Evolutionary conservation across 2,113 vertebrate species (phyloP), one percentile per base, ranked within the genome.

Genomic region (Telmatochromis sp.): DNA sequence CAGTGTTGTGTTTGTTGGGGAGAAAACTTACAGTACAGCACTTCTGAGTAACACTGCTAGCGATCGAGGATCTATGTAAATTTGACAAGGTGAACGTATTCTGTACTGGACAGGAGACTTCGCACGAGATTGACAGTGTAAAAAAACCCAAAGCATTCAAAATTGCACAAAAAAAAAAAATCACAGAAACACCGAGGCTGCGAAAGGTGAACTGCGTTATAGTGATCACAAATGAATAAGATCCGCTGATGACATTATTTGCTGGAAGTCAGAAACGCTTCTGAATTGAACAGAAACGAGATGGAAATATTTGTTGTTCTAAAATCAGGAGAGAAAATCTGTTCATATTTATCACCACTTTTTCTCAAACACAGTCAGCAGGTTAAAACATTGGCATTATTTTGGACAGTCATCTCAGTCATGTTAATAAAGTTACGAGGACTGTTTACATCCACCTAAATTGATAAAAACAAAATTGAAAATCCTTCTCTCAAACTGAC

Each of bases 101-200:
- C 57, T 33, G 5, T 19, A 33, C 57, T 17, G 57, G 57, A 60
- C 28, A 60, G 57, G 57, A 33, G 57, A 60, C 57, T 31, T 60
- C 1, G 2, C 28, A 60, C 5, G 8, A 31, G 26, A 60, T 33
- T 58, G 55, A 58, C 55, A 31, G 9, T 60, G 15, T 33, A 60
- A 57, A 57, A 60, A 33, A 31, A 0, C 1, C 14, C 28, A 60
- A 60, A 60, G 2, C 58, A 33, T 63, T 33, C 15, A 63, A 33
- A 63, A 63, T 63, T 63, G 58, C 15, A 33, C 9, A 19, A 19
- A 60, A 33, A 63, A 58, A 60, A 58, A 31, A 33, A 33, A 19
- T 6, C 17, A 9, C 15, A 0, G 4, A 33, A 60, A 60, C 58
- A 4, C 28, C 0, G 15, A 60, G 8, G 15, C 57, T 17, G 57